phyloP scores from a whole-genome alignment of 2,888 invertebrate genomes.

The Sinelater perroti region DNA sequence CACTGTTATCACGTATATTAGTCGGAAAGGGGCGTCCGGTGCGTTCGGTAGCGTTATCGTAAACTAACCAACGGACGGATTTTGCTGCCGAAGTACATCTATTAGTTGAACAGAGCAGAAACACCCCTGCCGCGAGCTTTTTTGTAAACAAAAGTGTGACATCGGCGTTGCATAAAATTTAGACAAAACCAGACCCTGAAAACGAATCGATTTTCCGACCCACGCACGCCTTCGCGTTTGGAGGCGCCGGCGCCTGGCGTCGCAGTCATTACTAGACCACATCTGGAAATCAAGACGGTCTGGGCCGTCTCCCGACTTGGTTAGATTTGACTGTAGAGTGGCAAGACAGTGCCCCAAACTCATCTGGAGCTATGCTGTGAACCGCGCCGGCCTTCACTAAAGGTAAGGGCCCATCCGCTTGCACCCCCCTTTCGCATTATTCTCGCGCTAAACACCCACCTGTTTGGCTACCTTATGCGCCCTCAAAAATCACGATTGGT shows the following conservation, averaged over 20 bases:
- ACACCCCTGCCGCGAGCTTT: background rate
- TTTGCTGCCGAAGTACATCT: too few species aligned
- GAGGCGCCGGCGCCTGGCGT: constrained; percentile 50
- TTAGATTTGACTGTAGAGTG: constrained; percentile 42
- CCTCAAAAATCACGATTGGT: background rate
- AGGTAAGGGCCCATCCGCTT: constrained; percentile 34
- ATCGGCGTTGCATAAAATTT: constrained; percentile 28
- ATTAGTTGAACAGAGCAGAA: background rate
- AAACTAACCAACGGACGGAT: background rate
- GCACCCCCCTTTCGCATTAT: background rate
- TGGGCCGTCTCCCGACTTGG: constrained; percentile 42
- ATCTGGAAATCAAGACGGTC: constrained; percentile 47
- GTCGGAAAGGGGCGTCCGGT: constrained; percentile 21
- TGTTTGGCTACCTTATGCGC: constrained; percentile 42
- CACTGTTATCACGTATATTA: constrained; percentile 23
- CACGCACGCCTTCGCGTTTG: constrained; percentile 55
- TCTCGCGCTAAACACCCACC: constrained; percentile 45
- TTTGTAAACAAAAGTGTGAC: constrained; percentile 18
- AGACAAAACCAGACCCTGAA: constrained; percentile 40
- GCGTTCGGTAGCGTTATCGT: background rate
- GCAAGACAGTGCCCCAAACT: constrained; percentile 42
- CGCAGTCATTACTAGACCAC: constrained; percentile 42
- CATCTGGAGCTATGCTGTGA: constrained; percentile 49
- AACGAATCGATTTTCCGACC: constrained; percentile 54
- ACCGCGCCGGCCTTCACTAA: constrained; percentile 39